Evolutionary conservation across 2,888 invertebrate genomes (phyloP).

Genomic region (Eristalinus sepulchralis): DNA sequence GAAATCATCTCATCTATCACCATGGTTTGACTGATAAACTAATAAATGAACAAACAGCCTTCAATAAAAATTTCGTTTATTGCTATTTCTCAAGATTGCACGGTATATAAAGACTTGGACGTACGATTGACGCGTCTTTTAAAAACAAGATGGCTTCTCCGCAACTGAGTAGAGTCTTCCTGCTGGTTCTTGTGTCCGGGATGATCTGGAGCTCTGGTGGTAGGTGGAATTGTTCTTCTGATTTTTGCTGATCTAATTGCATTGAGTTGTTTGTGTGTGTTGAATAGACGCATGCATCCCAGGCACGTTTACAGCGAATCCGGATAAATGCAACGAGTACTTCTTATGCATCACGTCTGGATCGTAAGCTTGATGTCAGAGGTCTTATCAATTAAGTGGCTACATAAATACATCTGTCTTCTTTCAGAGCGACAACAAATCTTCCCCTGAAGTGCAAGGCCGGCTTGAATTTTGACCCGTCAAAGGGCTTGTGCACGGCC

Average conservation of each 20-base stretch:
- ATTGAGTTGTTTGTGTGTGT: neutral
- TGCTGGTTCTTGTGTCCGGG: neutral
- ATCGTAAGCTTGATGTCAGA: slow-evolving; percentile 3
- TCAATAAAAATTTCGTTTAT: slow-evolving; percentile 6
- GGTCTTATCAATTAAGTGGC: neutral
- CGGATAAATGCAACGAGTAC: slow-evolving; percentile 3
- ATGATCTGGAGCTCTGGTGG: slow-evolving; percentile 1
- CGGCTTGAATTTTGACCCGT: slow-evolving; percentile 10
- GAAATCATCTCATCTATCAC: neutral
- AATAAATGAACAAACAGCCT: neutral
- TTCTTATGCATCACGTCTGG: slow-evolving; percentile 13
- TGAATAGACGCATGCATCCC: slow-evolving; percentile 10
- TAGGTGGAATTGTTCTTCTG: neutral
- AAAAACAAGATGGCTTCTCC: neutral
- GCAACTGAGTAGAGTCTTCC: neutral
- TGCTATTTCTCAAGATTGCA: neutral
- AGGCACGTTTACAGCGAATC: neutral
- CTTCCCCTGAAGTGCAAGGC: slow-evolving; percentile 1
- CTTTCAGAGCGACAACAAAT: slow-evolving; percentile 7
- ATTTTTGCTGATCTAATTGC: neutral
- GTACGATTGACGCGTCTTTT: neutral
- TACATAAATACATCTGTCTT: neutral
- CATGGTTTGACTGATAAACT: neutral
- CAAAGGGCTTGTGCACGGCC: neutral
- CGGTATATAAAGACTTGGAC: slow-evolving; percentile 10